These are phyloP conservation scores for Pygmarrhopalites habei DNA, from an alignment of 1,140 invertebrate genomes.

Conservation along the genomic window DNA sequence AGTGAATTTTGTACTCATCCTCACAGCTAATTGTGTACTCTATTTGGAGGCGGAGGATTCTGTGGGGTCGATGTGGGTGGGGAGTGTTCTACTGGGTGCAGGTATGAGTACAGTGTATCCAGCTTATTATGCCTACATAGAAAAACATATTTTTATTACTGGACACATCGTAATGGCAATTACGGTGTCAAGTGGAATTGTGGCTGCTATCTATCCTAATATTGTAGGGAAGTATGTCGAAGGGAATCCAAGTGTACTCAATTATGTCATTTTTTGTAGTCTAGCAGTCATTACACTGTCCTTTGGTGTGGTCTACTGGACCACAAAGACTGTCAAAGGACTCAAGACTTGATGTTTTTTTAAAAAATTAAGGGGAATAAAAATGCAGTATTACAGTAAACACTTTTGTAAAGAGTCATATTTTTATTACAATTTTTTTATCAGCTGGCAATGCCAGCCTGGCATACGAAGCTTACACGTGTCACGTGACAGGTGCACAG, in stretches of 20 bases:
- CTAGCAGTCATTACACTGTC: too few relatives aligned
- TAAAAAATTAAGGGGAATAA: too few relatives aligned
- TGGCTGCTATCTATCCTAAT: constrained; percentile 17
- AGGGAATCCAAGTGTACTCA: constrained; percentile 11
- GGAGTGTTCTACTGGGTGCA: constrained; percentile 7
- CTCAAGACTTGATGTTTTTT: too few relatives aligned
- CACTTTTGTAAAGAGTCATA: too few relatives aligned
- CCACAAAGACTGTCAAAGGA: too few relatives aligned
- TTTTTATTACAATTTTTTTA: too few relatives aligned
- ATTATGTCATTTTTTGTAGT: constrained; percentile 5
- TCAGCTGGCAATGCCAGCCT: too few relatives aligned
- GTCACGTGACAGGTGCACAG: too few relatives aligned
- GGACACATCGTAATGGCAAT: constrained; percentile 9
- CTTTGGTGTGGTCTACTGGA: too few relatives aligned
- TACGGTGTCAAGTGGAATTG: constrained; percentile 6
- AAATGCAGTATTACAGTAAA: too few relatives aligned
- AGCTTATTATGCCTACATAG: constrained; percentile 17
- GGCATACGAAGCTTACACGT: too few relatives aligned
- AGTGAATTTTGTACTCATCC: constrained; percentile 13
- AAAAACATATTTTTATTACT: constrained; percentile 12
- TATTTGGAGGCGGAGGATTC: neutral
- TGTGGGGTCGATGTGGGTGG: neutral
- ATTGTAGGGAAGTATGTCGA: constrained; percentile 15
- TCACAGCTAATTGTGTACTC: constrained; percentile 1
- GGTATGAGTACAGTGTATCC: constrained; percentile 19